Evolutionary conservation across 2,113 vertebrate genomes (phyloP).

Genomic region (Lamprotornis superbus): DNA sequence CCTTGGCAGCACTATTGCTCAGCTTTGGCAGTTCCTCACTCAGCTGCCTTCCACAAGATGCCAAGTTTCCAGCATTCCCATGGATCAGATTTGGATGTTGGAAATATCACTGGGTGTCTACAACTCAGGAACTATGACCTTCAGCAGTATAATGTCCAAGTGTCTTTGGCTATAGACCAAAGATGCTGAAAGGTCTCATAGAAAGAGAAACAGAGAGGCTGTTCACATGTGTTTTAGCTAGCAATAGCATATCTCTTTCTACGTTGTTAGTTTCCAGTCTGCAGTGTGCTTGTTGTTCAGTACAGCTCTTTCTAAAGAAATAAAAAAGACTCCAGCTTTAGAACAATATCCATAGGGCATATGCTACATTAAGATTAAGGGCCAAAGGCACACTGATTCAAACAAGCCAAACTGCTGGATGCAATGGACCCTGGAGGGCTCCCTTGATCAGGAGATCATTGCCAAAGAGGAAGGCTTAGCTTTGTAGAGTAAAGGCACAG

Average conservation of each 20-base stretch:
- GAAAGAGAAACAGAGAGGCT: background rate
- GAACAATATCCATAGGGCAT: background rate
- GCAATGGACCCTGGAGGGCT: background rate
- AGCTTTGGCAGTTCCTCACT: background rate
- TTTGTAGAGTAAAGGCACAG: background rate
- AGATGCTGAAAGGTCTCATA: background rate
- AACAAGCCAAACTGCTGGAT: background rate
- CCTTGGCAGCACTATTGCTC: background rate
- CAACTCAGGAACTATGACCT: background rate
- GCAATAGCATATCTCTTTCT: background rate
- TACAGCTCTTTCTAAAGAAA: background rate
- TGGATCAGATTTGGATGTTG: slow-evolving; percentile 3
- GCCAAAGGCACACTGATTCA: background rate
- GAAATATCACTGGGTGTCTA: background rate
- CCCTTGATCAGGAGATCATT: background rate
- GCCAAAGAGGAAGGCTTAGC: background rate
- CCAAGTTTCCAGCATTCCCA: background rate
- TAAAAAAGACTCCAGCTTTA: background rate
- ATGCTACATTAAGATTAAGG: background rate
- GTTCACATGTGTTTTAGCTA: background rate
- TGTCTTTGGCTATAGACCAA: background rate
- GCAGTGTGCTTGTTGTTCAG: background rate
- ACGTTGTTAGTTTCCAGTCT: background rate
- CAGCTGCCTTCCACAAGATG: background rate
- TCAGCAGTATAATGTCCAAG: background rate